Conservation (phyloP, 2,797 vertebrate species). For the Halcyon smyrnensis region DNA sequence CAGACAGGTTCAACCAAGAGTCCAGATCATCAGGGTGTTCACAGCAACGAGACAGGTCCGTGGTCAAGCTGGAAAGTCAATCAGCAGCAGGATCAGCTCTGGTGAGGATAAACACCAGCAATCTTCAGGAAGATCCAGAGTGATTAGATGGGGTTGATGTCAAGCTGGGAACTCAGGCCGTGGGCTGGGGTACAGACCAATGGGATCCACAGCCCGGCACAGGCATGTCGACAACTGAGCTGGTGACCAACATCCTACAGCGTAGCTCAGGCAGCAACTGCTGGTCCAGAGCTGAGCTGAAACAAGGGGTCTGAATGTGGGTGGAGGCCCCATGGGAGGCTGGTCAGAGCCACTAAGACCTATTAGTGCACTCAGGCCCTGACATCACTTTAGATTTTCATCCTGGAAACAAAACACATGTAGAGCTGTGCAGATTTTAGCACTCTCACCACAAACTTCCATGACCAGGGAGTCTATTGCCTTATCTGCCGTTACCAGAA, state of each 20-base stretch:
- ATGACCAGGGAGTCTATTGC: background rate
- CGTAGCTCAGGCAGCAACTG: background rate
- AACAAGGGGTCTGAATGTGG: background rate
- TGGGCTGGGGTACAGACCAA: background rate
- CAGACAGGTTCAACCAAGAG: background rate
- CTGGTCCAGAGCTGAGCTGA: background rate
- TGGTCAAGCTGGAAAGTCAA: background rate
- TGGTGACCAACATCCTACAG: background rate
- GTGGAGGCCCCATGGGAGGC: background rate
- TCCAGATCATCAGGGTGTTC: background rate
- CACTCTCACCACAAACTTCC: background rate
- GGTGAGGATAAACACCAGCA: background rate
- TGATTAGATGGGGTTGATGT: background rate
- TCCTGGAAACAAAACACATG: background rate
- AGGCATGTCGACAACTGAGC: background rate
- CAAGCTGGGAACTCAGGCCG: background rate
- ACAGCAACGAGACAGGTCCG: rapidly evolving
- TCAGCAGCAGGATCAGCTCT: background rate
- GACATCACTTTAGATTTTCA: background rate
- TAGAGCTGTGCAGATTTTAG: background rate
- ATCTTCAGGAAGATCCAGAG: background rate
- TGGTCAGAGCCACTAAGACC: background rate
- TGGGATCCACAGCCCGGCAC: background rate
- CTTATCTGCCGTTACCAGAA: background rate
- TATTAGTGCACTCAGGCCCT: background rate